phyloP scores from a whole-genome alignment of 2,113 vertebrate species.

The Rutilus rutilus region DNA sequence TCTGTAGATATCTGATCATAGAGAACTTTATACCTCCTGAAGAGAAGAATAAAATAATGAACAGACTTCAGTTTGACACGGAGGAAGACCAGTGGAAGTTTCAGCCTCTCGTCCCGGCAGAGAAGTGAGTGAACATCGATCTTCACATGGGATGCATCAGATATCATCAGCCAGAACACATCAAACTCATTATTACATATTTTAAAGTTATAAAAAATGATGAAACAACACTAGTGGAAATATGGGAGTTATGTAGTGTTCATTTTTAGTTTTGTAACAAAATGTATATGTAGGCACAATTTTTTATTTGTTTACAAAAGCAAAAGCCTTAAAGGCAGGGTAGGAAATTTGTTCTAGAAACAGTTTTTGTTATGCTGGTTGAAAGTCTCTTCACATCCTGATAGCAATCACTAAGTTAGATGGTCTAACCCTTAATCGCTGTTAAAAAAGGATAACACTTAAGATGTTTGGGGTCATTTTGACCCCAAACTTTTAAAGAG shows the following conservation, averaged over 20 bases:
- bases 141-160: background rate
- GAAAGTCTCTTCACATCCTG: no score
- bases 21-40: constrained; percentile 99
- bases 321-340: no score
- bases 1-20: constrained; percentile 91
- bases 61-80: constrained; percentile 88
- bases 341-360: no score
- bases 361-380: no score
- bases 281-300: no score
- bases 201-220: background rate
- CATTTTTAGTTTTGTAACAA: background rate
- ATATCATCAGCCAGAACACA: background rate
- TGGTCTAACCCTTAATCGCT: no score
- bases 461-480: no score
- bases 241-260: background rate
- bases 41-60: constrained; percentile 99
- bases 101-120: constrained; percentile 87
- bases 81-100: constrained; percentile 99
- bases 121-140: constrained; percentile 76
- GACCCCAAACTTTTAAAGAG: no score
- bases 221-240: background rate
- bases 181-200: background rate
- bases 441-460: no score
- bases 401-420: no score
- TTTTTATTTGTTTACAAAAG: no score